Conservation (phyloP, 2,797 vertebrate species). For the Pseudotriccus pelzelni region DNA sequence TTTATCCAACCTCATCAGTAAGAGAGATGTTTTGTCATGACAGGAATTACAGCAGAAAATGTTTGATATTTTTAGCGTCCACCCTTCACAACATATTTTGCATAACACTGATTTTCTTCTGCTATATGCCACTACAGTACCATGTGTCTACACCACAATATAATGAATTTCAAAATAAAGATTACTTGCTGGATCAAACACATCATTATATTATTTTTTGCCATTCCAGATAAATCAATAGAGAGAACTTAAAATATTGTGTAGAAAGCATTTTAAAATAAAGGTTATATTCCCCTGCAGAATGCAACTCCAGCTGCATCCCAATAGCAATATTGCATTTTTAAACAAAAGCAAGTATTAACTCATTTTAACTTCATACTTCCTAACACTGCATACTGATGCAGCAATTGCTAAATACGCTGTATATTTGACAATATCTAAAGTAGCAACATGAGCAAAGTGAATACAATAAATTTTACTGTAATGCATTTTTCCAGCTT, state of each 20-base stretch:
- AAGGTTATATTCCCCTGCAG: neutral
- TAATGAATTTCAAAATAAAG: neutral
- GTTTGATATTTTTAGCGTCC: conserved; percentile 21
- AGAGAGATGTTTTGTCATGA: conserved; percentile 35
- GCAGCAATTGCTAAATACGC: neutral
- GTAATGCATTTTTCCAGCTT: neutral
- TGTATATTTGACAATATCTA: neutral
- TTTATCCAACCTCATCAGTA: conserved; percentile 42
- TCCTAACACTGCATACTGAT: neutral
- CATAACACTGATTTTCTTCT: conserved; percentile 20
- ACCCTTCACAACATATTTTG: conserved; percentile 29
- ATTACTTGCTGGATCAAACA: neutral
- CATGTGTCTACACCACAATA: neutral
- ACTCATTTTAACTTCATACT: neutral
- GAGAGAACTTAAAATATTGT: neutral
- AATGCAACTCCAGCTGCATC: neutral
- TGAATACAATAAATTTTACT: neutral
- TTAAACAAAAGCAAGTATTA: conserved; percentile 14
- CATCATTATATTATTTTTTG: neutral
- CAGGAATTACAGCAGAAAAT: conserved; percentile 14
- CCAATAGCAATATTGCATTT: neutral
- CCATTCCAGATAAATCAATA: neutral
- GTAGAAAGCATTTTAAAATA: neutral
- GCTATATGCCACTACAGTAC: neutral
- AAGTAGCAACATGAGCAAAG: accelerated